These are phyloP conservation scores for Halesus radiatus DNA, from an alignment of 1,140 invertebrate genomes.

Conservation along the genomic window DNA sequence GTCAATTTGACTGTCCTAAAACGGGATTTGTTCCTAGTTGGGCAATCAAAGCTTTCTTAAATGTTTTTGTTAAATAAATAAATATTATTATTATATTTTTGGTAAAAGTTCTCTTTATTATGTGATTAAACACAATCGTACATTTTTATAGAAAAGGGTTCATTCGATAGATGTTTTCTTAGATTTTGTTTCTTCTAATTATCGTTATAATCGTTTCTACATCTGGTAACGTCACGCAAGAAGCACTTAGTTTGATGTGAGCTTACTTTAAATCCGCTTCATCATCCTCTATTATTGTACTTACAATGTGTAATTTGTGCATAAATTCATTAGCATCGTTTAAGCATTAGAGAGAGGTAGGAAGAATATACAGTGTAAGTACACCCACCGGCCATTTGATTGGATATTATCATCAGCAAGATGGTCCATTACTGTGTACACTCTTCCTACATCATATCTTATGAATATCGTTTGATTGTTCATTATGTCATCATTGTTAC, in stretches of 20 bases:
- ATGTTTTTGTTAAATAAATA: too few relatives aligned
- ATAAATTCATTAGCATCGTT: neutral
- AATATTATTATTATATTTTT: too few relatives aligned
- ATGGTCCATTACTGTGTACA: neutral
- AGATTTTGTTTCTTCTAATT: too few relatives aligned
- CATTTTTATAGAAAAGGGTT: too few relatives aligned
- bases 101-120: too few relatives aligned
- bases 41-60: too few relatives aligned
- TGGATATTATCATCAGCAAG: neutral
- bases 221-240: too few relatives aligned
- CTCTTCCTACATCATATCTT: neutral
- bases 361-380: neutral
- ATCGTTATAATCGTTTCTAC: too few relatives aligned
- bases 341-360: neutral
- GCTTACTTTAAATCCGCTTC: neutral
- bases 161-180: too few relatives aligned
- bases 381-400: neutral
- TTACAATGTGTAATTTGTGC: neutral
- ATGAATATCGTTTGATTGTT: neutral
- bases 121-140: too few relatives aligned
- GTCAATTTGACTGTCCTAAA: too few relatives aligned
- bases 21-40: too few relatives aligned
- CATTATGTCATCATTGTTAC: neutral
- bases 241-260: neutral
- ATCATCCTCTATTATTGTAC: neutral